Percentiles rank a stretch among this genome's conserved stretches.
Evolutionary conservation across 2,888 invertebrate genomes (phyloP).

Genomic region (Perdita meconis): DNA sequence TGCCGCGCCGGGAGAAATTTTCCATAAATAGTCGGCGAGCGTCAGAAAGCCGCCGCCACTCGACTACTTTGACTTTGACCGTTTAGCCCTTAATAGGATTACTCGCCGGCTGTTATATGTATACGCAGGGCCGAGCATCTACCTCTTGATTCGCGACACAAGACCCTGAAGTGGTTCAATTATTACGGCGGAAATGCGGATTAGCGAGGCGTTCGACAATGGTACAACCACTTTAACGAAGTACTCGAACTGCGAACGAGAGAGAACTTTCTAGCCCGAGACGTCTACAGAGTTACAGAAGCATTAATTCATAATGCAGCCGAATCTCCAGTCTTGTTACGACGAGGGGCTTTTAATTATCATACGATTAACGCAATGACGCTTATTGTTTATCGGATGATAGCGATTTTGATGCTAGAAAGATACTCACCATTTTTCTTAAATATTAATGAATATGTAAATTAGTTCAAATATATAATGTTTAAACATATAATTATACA

Average conservation of each 20-base stretch:
- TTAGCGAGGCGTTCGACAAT: slow-evolving; percentile 24
- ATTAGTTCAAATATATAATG: no score
- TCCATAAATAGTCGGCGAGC: not conserved
- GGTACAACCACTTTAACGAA: slow-evolving; percentile 19
- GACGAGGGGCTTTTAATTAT: slow-evolving; percentile 1
- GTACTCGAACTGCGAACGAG: slow-evolving; percentile 1
- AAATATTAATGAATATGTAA: no score
- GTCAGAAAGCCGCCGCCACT: not conserved
- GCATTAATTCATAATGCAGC: slow-evolving; percentile 10
- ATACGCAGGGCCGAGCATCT: not conserved
- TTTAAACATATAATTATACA: no score
- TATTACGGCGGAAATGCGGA: slow-evolving; percentile 25
- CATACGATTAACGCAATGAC: not conserved
- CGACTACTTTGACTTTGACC: not conserved
- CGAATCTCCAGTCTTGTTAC: not conserved
- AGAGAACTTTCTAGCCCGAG: slow-evolving; percentile 10
- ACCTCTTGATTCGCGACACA: not conserved
- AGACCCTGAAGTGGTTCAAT: slow-evolving; percentile 18
- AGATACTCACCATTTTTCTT: no score
- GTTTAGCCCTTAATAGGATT: slow-evolving; percentile 28
- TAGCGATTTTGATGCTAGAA: no score
- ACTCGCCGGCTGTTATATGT: not conserved
- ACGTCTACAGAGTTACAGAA: not conserved
- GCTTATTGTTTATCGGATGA: no score
- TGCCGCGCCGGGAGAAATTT: not conserved